Base-by-base conservation (phyloP, 2,888 invertebrate genomes). In the Erannis defoliaria region DNA sequence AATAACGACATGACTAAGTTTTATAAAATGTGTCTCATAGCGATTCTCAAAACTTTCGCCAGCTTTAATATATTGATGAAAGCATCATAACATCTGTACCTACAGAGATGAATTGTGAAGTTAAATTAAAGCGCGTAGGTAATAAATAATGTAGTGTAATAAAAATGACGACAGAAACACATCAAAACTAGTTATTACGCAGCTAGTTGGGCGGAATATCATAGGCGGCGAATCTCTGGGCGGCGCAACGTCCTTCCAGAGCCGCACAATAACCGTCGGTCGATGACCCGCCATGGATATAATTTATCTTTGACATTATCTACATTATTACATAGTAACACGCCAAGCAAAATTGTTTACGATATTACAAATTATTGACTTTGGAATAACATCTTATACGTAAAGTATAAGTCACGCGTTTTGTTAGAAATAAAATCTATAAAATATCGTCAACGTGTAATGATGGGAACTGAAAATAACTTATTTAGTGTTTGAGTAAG, bases 181-280 rank as follows among this genome's bases (percentile, higher is more conserved):
- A 61, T 61, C 61, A 56, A 48, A 55, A 56, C 45, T 40, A 19
- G 55, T 23, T 29, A 45, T 40, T 54, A 53, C 62, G 53, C 48
- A 19, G 46, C 18, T 53, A 18, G 38, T 35, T 64, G 64, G 64
- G 64, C 60, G 60, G 64, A 56, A 60, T 64, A 54, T 64, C 56
- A 45, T 63, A 48, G 53, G 56, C 53, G 51, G 48, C 40, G 16
- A 55, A 43, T 48, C 40, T 48, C 43, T 64, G 45, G 64, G 60
- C 60, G 64, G 64, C 60, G 50, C 31, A 43, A 33, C 51, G 54
- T 42, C 59, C 53, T 59, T 55, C 38, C 35, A 23, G 21, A 53
- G 53, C 1, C 50, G 19, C 33, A 49, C 42, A 56, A 55, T 54
- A 57, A 50, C 54, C 51, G 9, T 2, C 18, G 60, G 64, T 60